These are phyloP conservation scores for Apostichopus parvimensis DNA, from an alignment of 35 echinoderm and acorn worm genomes.

Conservation along the genomic window DNA sequence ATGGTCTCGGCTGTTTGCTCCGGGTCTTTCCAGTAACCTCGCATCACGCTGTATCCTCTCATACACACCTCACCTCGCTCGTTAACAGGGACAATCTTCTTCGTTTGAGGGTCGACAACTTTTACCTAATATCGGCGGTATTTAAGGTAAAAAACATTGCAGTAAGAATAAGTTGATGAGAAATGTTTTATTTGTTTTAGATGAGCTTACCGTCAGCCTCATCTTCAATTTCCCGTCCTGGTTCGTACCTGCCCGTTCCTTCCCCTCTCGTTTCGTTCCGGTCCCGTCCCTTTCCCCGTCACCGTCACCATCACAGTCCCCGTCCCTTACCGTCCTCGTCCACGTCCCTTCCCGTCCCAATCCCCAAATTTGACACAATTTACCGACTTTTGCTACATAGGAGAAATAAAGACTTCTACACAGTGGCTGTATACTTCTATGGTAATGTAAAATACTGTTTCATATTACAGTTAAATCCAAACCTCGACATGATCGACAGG, in stretches of 20 bases:
- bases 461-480: no score
- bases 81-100: conserved; percentile 59
- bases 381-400: no score
- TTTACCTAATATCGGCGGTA: conserved; percentile 59
- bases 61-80: conserved; percentile 83
- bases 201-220: no score
- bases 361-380: no score
- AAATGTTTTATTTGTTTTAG: no score
- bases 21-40: conserved; percentile 90
- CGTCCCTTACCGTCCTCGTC: no score
- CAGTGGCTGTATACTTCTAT: conserved; percentile 25
- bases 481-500: neutral
- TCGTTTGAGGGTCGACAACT: conserved; percentile 73
- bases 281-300: no score
- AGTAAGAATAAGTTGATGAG: neutral
- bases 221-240: no score
- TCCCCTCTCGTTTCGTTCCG: no score
- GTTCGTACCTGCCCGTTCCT: no score
- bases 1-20: conserved; percentile 75
- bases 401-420: neutral
- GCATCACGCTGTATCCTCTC: conserved; percentile 81
- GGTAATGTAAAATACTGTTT: neutral
- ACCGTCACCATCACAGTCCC: no score
- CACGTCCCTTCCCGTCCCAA: no score
- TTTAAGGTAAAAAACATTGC: neutral